Evolutionary conservation across 2,113 vertebrate genomes (phyloP).

Genomic region (Trematocara unimaculatum): DNA sequence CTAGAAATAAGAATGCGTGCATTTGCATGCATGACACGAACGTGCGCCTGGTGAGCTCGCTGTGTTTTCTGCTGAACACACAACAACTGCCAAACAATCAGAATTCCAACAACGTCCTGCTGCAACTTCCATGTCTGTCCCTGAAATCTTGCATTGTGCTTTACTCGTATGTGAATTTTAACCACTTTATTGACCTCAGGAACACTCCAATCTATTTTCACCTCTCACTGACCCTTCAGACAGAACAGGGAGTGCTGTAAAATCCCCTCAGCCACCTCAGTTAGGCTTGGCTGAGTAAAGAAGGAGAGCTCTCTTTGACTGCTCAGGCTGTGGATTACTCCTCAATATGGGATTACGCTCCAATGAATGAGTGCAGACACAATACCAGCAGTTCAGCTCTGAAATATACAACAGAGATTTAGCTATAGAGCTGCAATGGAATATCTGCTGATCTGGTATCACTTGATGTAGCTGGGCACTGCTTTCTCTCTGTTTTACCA

Average conservation of each 20-base stretch:
- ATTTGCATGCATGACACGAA: not conserved
- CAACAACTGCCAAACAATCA: constrained; percentile 46
- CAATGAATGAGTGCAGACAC: constrained; percentile 64
- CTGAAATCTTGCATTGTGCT: constrained; percentile 26
- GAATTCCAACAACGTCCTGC: constrained; percentile 10
- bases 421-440: constrained; percentile 29
- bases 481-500: constrained; percentile 28
- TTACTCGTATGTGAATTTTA: constrained; percentile 15
- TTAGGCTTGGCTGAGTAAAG: constrained; percentile 57
- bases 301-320: constrained; percentile 59
- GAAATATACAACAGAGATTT: constrained; percentile 47
- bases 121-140: not conserved
- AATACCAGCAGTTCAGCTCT: constrained; percentile 53
- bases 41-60: not conserved
- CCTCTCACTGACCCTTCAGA: constrained; percentile 56
- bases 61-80: constrained; percentile 50
- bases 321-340: constrained; percentile 66
- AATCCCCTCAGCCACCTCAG: constrained; percentile 45
- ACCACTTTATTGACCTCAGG: not conserved
- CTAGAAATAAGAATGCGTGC: not conserved
- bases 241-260: constrained; percentile 9
- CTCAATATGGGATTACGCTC: constrained; percentile 71
- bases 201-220: constrained; percentile 19
- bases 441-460: constrained; percentile 49
- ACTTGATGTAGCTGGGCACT: not conserved